phyloP scores from a whole-genome alignment of 2,113 vertebrate species.

The Lates calcarifer region DNA sequence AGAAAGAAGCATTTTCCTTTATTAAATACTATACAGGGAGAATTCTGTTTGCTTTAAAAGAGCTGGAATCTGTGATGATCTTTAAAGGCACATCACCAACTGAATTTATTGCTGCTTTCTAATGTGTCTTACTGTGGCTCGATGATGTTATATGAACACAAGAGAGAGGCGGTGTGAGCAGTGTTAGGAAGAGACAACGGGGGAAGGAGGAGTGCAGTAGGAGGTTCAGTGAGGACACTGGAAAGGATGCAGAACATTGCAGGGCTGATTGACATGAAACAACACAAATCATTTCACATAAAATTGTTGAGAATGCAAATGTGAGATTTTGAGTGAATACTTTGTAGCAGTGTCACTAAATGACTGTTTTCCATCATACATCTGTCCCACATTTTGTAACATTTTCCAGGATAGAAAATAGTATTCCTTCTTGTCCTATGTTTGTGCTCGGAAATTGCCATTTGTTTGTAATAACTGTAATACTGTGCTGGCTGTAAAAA shows the following conservation, averaged over 20 bases:
- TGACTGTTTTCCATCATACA: not conserved
- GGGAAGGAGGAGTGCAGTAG: constrained; percentile 33
- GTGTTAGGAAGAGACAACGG: constrained; percentile 17
- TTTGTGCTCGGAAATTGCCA: constrained; percentile 9
- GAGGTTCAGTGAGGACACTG: constrained; percentile 52
- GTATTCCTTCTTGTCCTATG: not conserved
- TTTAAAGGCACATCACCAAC: not conserved
- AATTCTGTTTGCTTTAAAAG: not conserved
- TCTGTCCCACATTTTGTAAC: not conserved
- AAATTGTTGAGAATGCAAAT: constrained; percentile 7
- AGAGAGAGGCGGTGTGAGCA: constrained; percentile 15
- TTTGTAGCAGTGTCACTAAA: not conserved
- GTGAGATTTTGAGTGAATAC: not conserved
- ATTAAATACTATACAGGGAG: not conserved
- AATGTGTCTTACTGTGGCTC: not conserved
- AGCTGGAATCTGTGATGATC: not conserved
- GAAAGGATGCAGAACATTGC: constrained; percentile 29
- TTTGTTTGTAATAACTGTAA: constrained; percentile 27
- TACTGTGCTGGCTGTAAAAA: constrained; percentile 18
- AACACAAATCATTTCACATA: constrained; percentile 13
- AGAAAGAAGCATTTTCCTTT: not conserved
- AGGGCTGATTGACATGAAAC: constrained; percentile 16
- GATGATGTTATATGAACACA: not conserved
- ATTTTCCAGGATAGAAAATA: not conserved
- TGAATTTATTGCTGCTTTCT: not conserved